phyloP scores from a whole-genome alignment of 2,113 vertebrate genomes.

The Pagrus major region DNA sequence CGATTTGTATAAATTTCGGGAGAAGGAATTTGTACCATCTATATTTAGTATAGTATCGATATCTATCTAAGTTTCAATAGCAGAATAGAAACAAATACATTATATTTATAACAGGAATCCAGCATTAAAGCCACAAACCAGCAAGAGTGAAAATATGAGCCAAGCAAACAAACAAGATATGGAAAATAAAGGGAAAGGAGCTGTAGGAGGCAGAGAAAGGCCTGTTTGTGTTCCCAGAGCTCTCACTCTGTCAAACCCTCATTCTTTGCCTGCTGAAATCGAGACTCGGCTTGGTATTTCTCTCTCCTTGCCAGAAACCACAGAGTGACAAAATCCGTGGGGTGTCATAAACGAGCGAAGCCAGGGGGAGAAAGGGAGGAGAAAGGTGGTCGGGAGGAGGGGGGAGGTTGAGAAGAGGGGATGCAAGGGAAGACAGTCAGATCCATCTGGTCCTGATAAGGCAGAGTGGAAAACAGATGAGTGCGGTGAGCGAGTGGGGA shows the following conservation, averaged over 20 bases:
- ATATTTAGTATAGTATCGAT: too few species aligned
- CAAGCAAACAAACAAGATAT: conserved; percentile 71
- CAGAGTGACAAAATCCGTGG: conserved; percentile 95
- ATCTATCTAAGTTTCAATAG: background rate
- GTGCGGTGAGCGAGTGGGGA: conserved; percentile 77
- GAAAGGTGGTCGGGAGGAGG: conserved; percentile 53
- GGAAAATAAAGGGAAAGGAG: conserved; percentile 50
- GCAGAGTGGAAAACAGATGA: conserved; percentile 90
- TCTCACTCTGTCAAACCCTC: conserved; percentile 72
- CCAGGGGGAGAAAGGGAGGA: conserved; percentile 66
- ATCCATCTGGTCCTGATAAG: conserved; percentile 94
- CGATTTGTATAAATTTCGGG: background rate
- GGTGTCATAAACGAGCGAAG: conserved; percentile 87
- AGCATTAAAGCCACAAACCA: conserved; percentile 21
- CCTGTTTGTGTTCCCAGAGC: conserved; percentile 70
- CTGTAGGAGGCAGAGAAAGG: conserved; percentile 54
- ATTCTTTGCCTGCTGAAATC: conserved; percentile 82
- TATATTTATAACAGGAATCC: conserved; percentile 17
- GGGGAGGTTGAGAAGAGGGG: conserved; percentile 54
- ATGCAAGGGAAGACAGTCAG: conserved; percentile 87
- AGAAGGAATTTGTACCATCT: background rate
- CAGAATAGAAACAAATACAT: conserved; percentile 1
- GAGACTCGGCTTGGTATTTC: conserved; percentile 90
- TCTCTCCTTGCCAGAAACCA: conserved; percentile 90
- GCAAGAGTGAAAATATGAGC: conserved; percentile 27